phyloP scores from a whole-genome alignment of 2,888 invertebrate species.

The Aleiodes alternator region DNA sequence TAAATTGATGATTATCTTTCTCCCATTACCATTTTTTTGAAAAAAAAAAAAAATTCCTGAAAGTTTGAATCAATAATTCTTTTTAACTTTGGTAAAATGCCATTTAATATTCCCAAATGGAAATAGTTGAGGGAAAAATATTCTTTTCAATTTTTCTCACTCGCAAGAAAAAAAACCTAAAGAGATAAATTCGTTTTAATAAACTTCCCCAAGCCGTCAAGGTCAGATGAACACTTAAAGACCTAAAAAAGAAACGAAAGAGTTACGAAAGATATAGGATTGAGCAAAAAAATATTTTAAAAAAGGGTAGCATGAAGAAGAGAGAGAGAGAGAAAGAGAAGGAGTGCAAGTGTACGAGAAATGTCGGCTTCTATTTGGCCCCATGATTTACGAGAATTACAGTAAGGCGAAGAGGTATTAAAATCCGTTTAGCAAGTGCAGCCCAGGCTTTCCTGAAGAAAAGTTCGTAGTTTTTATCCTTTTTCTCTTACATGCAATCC shows the following conservation, averaged over 20 bases:
- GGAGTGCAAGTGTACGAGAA: neutral
- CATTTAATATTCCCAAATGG: no score
- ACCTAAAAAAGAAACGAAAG: neutral
- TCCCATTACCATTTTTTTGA: no score
- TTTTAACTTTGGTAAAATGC: no score
- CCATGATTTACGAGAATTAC: slow-evolving; percentile 54
- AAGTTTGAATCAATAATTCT: no score
- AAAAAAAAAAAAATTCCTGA: no score
- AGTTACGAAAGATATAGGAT: no score
- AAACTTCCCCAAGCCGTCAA: neutral
- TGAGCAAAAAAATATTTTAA: no score
- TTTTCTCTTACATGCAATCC: slow-evolving; percentile 32
- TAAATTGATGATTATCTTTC: no score
- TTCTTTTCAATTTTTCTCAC: neutral
- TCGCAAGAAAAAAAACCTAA: neutral
- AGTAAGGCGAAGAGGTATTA: slow-evolving; percentile 49
- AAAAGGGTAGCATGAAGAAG: neutral
- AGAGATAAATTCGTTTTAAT: no score
- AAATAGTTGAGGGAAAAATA: neutral
- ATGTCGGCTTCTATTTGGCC: slow-evolving; percentile 47
- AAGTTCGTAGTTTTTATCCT: slow-evolving; percentile 36
- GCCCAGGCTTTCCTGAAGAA: slow-evolving; percentile 48
- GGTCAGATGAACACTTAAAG: slow-evolving; percentile 11
- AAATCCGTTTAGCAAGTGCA: slow-evolving; percentile 53
- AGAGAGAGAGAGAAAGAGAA: neutral